phyloP scores from a whole-genome alignment of 2,888 invertebrate genomes.

The Euplagia quadripunctaria region DNA sequence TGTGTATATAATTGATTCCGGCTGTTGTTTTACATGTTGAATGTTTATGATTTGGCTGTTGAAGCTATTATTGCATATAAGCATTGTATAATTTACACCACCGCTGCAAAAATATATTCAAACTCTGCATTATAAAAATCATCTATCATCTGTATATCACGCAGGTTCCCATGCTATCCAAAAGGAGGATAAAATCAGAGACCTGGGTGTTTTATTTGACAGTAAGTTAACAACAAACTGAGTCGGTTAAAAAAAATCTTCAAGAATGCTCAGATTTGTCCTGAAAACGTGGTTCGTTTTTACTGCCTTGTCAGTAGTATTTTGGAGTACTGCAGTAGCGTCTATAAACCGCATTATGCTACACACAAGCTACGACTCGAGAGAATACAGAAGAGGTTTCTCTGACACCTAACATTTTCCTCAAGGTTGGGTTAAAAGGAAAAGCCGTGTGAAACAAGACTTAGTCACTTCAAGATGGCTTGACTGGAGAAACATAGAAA shows the following conservation, averaged over 20 bases:
- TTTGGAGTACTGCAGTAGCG: neutral
- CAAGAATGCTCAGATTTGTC: neutral
- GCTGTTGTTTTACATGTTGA: constrained; percentile 28
- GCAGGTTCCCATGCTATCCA: neutral
- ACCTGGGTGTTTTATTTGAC: neutral
- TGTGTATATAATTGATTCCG: constrained; percentile 43
- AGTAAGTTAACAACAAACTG: neutral
- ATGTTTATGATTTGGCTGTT: constrained; percentile 26
- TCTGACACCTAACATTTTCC: neutral
- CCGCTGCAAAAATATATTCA: too few relatives aligned
- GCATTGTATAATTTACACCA: neutral
- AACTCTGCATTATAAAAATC: too few relatives aligned
- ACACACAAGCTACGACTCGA: neutral
- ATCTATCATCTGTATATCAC: too few relatives aligned
- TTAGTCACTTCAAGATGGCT: too few relatives aligned
- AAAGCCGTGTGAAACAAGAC: too few relatives aligned
- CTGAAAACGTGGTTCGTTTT: neutral
- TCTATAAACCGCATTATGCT: neutral
- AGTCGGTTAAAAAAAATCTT: too few relatives aligned
- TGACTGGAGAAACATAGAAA: too few relatives aligned
- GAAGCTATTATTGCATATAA: neutral
- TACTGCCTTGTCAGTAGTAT: neutral
- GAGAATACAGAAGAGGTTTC: neutral
- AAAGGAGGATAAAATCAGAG: neutral
- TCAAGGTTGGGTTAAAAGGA: neutral